Evolutionary conservation across 2,797 vertebrate species (phyloP).

Genomic region (Gastrophryne carolinensis): DNA sequence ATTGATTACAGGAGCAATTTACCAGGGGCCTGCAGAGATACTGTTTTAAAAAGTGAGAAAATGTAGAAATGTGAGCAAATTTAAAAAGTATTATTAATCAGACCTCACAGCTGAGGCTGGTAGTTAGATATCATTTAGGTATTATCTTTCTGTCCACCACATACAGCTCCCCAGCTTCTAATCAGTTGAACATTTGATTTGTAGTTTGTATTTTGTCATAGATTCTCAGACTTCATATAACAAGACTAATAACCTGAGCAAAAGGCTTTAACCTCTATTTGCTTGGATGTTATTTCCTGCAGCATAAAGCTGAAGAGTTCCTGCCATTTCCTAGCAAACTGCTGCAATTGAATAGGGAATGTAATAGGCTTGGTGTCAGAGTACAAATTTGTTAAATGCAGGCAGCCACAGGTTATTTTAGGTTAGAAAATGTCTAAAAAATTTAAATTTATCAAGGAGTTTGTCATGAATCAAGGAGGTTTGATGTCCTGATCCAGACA

Average conservation of each 20-base stretch:
- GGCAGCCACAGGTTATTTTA: too few species aligned
- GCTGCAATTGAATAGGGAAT: too few species aligned
- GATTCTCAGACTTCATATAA: conserved; percentile 5
- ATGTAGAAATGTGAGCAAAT: conserved; percentile 38
- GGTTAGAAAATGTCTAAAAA: too few species aligned
- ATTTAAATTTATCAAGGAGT: too few species aligned
- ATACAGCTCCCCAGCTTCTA: conserved; percentile 22
- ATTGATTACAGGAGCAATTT: conserved; percentile 38
- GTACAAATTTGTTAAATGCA: too few species aligned
- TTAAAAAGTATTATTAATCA: conserved; percentile 42
- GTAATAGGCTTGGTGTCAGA: too few species aligned
- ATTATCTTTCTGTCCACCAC: conserved; percentile 27
- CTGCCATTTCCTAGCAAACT: too few species aligned
- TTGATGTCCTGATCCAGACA: too few species aligned
- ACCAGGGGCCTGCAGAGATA: conserved; percentile 35
- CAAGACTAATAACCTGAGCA: background rate
- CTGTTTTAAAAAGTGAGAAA: conserved; percentile 20
- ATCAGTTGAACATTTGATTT: conserved; percentile 20
- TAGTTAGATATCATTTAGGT: conserved; percentile 29
- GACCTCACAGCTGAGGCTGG: conserved; percentile 30
- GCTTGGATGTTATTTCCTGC: background rate
- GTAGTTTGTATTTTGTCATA: background rate
- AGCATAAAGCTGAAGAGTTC: background rate
- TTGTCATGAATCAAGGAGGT: too few species aligned
- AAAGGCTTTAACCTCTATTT: background rate